Evolutionary conservation across 2,797 vertebrate species (phyloP).

Genomic region (Momotus momota): DNA sequence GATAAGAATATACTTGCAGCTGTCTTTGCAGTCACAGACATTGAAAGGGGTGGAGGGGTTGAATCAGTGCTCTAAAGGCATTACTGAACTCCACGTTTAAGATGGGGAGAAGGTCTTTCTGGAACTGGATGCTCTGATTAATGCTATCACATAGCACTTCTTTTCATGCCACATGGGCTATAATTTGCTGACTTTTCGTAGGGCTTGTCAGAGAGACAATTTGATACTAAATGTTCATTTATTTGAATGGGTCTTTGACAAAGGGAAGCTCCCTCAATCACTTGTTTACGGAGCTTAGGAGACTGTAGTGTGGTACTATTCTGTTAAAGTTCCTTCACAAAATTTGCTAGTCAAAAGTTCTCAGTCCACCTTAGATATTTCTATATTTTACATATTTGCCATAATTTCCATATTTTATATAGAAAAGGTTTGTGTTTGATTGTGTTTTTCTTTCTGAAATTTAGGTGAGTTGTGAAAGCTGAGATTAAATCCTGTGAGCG

Average conservation of each 20-base stretch:
- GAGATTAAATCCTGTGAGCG: neutral
- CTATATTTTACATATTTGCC: no score
- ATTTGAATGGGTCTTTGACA: neutral
- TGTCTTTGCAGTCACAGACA: constrained; percentile 49
- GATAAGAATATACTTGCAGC: constrained; percentile 63
- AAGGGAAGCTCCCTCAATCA: neutral
- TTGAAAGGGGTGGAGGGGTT: neutral
- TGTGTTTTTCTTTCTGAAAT: neutral
- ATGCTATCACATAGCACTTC: neutral
- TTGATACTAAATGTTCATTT: neutral
- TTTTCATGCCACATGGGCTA: neutral
- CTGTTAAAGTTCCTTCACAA: neutral
- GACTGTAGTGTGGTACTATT: rapidly evolving
- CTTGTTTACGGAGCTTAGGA: neutral
- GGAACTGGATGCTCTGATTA: neutral
- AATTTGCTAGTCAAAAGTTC: neutral
- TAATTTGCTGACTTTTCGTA: neutral
- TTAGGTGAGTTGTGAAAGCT: neutral
- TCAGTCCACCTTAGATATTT: neutral
- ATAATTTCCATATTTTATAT: no score
- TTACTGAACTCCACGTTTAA: neutral
- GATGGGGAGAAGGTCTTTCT: neutral
- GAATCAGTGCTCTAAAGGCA: neutral
- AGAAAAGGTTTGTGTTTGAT: neutral
- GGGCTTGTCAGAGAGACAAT: neutral